These are phyloP conservation scores for Cephonodes hylas DNA, from an alignment of 2,888 invertebrate genomes.

Conservation along the genomic window DNA sequence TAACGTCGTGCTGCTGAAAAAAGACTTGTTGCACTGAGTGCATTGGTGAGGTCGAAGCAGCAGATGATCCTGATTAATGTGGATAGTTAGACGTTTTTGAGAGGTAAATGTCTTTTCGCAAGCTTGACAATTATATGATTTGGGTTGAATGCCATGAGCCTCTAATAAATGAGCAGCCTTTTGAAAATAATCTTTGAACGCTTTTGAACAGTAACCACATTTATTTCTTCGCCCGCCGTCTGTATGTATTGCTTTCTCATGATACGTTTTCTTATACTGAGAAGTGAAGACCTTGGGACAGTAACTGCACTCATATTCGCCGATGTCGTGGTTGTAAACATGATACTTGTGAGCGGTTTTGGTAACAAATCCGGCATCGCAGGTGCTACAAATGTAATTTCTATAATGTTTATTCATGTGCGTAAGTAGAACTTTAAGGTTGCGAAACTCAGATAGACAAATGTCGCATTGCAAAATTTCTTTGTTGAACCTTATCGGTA, in stretches of 20 bases:
- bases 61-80: constrained; percentile 49
- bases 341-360: too few species aligned
- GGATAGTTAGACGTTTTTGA: constrained; percentile 33
- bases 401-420: constrained; percentile 73
- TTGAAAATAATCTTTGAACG: constrained; percentile 23
- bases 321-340: constrained; percentile 46
- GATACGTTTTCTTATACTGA: constrained; percentile 58
- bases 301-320: constrained; percentile 50
- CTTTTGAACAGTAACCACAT: constrained; percentile 49
- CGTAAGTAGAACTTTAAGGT: constrained; percentile 68
- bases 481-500: constrained; percentile 60
- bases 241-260: constrained; percentile 60
- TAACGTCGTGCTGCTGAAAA: constrained; percentile 33
- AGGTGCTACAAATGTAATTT: constrained; percentile 65
- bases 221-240: too few species aligned
- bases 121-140: constrained; percentile 33
- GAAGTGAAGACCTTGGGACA: constrained; percentile 71
- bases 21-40: constrained; percentile 35
- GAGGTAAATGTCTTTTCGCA: constrained; percentile 39
- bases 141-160: constrained; percentile 22
- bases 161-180: constrained; percentile 30
- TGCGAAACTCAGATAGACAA: constrained; percentile 62
- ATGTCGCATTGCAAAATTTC: constrained; percentile 58
- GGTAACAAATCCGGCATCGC: constrained; percentile 67
- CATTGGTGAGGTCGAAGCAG: constrained; percentile 42